Conservation (phyloP, 2,113 vertebrate species). For the Toxotes chatareus region DNA sequence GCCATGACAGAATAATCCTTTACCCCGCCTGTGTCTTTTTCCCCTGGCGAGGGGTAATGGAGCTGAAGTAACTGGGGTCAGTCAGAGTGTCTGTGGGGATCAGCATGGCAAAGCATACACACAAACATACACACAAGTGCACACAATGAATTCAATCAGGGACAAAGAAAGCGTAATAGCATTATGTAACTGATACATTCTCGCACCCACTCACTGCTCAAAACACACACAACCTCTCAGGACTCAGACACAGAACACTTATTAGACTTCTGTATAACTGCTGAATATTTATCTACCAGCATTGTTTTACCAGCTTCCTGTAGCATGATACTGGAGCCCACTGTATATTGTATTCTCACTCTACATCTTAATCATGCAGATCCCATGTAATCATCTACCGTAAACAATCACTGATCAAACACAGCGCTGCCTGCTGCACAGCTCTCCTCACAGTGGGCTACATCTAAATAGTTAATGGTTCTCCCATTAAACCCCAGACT, state of each 20-base stretch:
- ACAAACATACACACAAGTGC: constrained; percentile 26
- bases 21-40: constrained; percentile 27
- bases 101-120: background rate
- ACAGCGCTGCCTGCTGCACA: constrained; percentile 28
- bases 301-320: constrained; percentile 12
- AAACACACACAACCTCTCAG: constrained; percentile 28
- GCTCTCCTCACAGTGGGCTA: constrained; percentile 55
- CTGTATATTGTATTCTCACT: constrained; percentile 20
- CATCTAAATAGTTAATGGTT: constrained; percentile 79
- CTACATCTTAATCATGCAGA: constrained; percentile 46
- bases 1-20: constrained; percentile 53
- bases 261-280: constrained; percentile 15
- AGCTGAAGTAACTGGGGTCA: constrained; percentile 72
- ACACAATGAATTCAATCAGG: constrained; percentile 48
- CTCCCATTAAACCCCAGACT: constrained; percentile 68
- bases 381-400: constrained; percentile 47
- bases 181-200: constrained; percentile 63
- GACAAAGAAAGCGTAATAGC: constrained; percentile 42
- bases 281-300: constrained; percentile 40
- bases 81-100: constrained; percentile 50
- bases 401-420: constrained; percentile 73
- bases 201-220: background rate
- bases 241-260: constrained; percentile 27
- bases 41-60: constrained; percentile 62
- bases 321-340: constrained; percentile 10